Base-by-base conservation (phyloP, 2,113 vertebrate genomes). In the Cyphomyrus discorhynchus region DNA sequence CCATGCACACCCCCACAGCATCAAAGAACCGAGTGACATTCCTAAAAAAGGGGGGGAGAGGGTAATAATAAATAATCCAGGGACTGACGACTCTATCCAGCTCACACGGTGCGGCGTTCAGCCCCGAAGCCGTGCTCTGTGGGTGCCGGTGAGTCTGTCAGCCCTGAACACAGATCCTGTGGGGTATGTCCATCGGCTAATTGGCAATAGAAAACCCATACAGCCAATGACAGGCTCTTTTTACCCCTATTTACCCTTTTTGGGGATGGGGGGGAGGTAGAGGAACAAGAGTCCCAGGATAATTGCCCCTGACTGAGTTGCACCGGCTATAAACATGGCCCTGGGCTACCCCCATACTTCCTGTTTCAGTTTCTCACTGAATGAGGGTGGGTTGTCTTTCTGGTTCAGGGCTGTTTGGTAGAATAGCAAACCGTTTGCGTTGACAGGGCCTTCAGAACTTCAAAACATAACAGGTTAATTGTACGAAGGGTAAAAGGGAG, bases 261-360 rank as follows among this genome's bases (percentile, higher is more conserved):
- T 77, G 27, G 35, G 70, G 70, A 31, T 21, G 47, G 49, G 10
- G 24, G 17, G 21, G 35, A 2, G 7, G 27, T 42, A 66, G 10
- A 42, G 85, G 58, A 89, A 13, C 9, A 52, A 90, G 86, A 90
- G 84, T 87, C 89, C 89, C 42, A 87, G 45, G 84, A 52, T 90
- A 87, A 49, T 70, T 35, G 42, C 84, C 47, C 82, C 89, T 87
- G 45, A 31, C 56, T 50, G 46, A 70, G 82, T 70, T 86, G 86
- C 49, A 58, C 27, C 24, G 62, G 84, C 27, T 90, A 62, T 87
- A 90, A 90, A 90, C 35, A 74, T 24, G 15, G 31, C 21, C 17
- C 83, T 45, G 15, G 19, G n/a, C 56, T 42, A 5, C 66, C 6
- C 84, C 84, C 49, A n/a, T 27, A 50, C 56, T 90, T 90, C 84